These are phyloP conservation scores for Pseudomugil tenellus DNA, from an alignment of 2,797 vertebrate genomes.

Conservation along the genomic window DNA sequence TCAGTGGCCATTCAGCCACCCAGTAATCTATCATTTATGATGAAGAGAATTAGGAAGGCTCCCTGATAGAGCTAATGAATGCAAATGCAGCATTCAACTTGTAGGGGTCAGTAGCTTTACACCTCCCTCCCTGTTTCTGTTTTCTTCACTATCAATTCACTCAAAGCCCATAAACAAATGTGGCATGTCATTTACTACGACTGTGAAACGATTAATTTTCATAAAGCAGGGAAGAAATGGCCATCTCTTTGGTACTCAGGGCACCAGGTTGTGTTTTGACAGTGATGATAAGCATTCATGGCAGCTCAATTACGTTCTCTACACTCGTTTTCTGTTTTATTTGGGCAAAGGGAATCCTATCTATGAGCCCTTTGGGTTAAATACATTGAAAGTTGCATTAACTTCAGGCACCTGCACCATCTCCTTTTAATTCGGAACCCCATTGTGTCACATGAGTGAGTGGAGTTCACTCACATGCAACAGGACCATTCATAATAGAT, in stretches of 20 bases:
- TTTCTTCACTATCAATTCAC: conserved; percentile 77
- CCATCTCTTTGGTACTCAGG: conserved; percentile 64
- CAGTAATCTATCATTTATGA: conserved; percentile 79
- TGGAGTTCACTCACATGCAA: conserved; percentile 14
- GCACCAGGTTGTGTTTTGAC: conserved; percentile 76
- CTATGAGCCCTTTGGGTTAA: conserved; percentile 47
- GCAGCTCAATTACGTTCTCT: conserved; percentile 82
- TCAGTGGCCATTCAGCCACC: conserved; percentile 64
- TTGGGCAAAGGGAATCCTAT: conserved; percentile 60
- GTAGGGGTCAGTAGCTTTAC: conserved; percentile 73
- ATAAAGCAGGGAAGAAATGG: conserved; percentile 77
- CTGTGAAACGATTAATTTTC: conserved; percentile 78
- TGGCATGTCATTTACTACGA: conserved; percentile 79
- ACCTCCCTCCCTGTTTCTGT: conserved; percentile 55
- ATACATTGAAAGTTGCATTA: conserved; percentile 52
- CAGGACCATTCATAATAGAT: conserved; percentile 36
- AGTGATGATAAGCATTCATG: conserved; percentile 82
- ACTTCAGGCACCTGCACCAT: conserved; percentile 29
- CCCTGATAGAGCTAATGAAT: conserved; percentile 80
- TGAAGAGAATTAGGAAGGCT: conserved; percentile 72
- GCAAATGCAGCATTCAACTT: conserved; percentile 71
- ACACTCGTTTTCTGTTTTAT: conserved; percentile 70
- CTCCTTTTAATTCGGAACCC: conserved; percentile 13
- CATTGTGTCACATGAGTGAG: conserved; percentile 10
- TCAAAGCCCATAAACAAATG: conserved; percentile 77